phyloP scores from a whole-genome alignment of 2,888 invertebrate genomes.

The Cataglyphis livida region DNA sequence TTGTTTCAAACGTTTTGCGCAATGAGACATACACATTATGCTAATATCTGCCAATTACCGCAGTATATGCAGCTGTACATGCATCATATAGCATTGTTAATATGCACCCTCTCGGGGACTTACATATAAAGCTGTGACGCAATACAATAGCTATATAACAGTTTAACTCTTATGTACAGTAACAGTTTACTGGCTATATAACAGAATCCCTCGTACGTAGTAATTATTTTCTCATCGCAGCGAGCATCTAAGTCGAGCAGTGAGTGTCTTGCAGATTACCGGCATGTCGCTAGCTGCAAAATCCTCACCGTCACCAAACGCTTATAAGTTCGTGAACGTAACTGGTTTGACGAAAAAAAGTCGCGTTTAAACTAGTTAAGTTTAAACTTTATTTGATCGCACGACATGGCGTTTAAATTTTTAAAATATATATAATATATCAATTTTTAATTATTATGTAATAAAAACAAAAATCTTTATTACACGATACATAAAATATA shows the following conservation, averaged over 20 bases:
- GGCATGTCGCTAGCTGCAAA: conserved; percentile 14
- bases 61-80: not conserved
- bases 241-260: conserved; percentile 16
- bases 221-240: conserved; percentile 33
- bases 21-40: not conserved
- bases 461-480: not conserved
- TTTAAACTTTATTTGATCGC: not conserved
- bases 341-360: not conserved
- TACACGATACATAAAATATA: not conserved
- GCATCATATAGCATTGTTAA: conserved; percentile 25
- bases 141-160: conserved; percentile 40
- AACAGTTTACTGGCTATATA: conserved; percentile 44
- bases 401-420: not conserved
- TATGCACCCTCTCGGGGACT: conserved; percentile 18
- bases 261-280: conserved; percentile 23
- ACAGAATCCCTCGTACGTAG: conserved; percentile 8
- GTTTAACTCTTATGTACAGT: conserved; percentile 44
- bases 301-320: not conserved
- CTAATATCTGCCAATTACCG: conserved; percentile 13
- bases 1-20: not conserved
- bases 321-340: not conserved
- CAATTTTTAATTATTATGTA: not conserved
- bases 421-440: not conserved
- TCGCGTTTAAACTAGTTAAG: not conserved
- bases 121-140: conserved; percentile 3